A percentile compares a stretch with the other conserved stretches of the same genome.
Evolutionary conservation across 2,797 vertebrate genomes (phyloP).

Genomic region (Nasua narica): DNA sequence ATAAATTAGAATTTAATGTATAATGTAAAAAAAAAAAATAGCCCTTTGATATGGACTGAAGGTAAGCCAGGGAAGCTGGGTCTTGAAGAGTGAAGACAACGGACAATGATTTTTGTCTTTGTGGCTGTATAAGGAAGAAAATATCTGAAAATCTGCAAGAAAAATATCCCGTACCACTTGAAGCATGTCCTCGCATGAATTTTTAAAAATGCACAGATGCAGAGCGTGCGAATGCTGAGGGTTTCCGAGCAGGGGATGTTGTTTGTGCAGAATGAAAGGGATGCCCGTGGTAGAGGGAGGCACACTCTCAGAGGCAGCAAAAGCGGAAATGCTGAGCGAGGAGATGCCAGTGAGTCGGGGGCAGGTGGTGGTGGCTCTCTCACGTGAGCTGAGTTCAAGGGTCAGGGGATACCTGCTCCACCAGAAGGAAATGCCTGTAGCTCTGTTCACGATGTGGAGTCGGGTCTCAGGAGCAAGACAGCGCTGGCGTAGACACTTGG

Average conservation of each 20-base stretch:
- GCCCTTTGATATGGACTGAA: no score
- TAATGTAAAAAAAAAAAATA: neutral
- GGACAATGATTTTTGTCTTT: neutral
- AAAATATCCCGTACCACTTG: neutral
- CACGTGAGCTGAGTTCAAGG: neutral
- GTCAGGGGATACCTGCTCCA: accelerated
- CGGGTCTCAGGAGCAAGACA: neutral
- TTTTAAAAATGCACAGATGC: neutral
- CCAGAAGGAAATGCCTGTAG: neutral
- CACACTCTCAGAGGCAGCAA: neutral
- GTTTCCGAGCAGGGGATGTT: neutral
- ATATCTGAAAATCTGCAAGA: neutral
- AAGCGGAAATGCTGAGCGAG: accelerated
- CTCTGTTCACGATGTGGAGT: neutral
- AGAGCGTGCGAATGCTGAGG: neutral
- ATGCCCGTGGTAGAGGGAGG: accelerated
- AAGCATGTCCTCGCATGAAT: neutral
- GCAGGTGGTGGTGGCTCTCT: accelerated
- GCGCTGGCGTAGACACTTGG: accelerated
- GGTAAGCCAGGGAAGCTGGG: neutral
- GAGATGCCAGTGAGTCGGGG: accelerated
- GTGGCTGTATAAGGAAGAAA: neutral
- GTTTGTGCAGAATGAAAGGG: neutral
- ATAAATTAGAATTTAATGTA: neutral
- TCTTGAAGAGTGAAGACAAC: neutral